Percentiles rank a stretch among this genome's conserved stretches.
phyloP scores from a whole-genome alignment of 37 sponge, comb jelly and placozoan genomes.

The Cladorhizidae sp. region DNA sequence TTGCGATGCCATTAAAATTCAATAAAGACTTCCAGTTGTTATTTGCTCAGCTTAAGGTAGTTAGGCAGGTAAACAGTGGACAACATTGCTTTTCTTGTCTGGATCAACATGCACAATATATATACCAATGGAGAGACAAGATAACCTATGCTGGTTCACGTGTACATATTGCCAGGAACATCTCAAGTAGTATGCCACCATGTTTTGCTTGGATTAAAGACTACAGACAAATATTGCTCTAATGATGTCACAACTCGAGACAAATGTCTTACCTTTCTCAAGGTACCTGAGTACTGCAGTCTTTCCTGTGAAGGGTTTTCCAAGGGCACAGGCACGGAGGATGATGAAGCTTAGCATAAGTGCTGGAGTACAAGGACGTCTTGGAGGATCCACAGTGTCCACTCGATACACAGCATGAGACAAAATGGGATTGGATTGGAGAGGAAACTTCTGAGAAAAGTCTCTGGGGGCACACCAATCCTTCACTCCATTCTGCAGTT shows the following conservation, averaged over 20 bases:
- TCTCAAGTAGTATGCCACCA: no score
- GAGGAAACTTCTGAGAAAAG: slow-evolving; percentile 23
- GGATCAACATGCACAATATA: no score
- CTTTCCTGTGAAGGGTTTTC: slow-evolving; percentile 85
- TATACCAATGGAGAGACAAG: no score
- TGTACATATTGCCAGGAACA: no score
- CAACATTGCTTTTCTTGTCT: no score
- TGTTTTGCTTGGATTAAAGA: neutral
- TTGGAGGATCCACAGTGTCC: slow-evolving; percentile 71
- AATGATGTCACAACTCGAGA: no score
- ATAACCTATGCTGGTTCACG: no score
- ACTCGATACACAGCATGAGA: slow-evolving; percentile 72
- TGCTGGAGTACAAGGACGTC: slow-evolving; percentile 72
- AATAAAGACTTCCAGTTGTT: no score
- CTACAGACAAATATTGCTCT: neutral
- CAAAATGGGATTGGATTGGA: slow-evolving; percentile 54
- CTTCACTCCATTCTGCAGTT: slow-evolving; percentile 1
- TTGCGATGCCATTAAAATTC: no score
- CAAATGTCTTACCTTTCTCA: slow-evolving; percentile 31
- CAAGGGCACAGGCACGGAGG: slow-evolving; percentile 77
- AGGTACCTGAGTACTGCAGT: slow-evolving; percentile 53
- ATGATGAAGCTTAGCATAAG: slow-evolving; percentile 75
- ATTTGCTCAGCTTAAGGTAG: no score
- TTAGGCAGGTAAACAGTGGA: no score
- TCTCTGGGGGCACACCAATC: slow-evolving; percentile 13